Evolutionary conservation across 2,797 vertebrate genomes (phyloP).

Genomic region (Jordanella pulchra): DNA sequence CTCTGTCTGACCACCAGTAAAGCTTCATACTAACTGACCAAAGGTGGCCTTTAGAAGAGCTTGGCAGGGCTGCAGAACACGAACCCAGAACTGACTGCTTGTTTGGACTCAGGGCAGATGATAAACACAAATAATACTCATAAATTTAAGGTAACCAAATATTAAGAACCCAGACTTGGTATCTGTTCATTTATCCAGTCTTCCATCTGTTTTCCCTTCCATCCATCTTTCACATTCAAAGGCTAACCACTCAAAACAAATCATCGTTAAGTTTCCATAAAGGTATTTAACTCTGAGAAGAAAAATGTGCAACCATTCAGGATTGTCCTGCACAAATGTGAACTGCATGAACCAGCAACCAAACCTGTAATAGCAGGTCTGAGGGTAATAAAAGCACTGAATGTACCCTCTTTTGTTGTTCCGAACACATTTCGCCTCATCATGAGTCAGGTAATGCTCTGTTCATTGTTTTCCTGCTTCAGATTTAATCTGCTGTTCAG

Average conservation of each 20-base stretch:
- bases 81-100: constrained; percentile 6
- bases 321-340: background rate
- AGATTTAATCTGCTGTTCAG: constrained; percentile 62
- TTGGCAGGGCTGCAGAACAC: constrained; percentile 3
- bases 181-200: no score
- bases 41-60: constrained; percentile 54
- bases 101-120: background rate
- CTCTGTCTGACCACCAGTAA: constrained; percentile 66
- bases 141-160: background rate
- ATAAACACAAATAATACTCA: background rate
- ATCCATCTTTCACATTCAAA: no score
- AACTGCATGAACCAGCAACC: constrained; percentile 12
- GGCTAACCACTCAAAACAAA: no score
- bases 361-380: constrained; percentile 26
- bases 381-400: constrained; percentile 39
- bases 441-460: constrained; percentile 69
- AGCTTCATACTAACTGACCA: constrained; percentile 60
- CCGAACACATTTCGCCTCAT: constrained; percentile 55
- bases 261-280: background rate
- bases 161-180: background rate
- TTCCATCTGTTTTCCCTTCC: no score
- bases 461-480: constrained; percentile 65
- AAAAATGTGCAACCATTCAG: background rate
- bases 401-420: constrained; percentile 57
- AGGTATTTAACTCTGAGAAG: background rate